Conservation (phyloP, 2,888 invertebrate species). For the Zaprionus obscuricornis region DNA sequence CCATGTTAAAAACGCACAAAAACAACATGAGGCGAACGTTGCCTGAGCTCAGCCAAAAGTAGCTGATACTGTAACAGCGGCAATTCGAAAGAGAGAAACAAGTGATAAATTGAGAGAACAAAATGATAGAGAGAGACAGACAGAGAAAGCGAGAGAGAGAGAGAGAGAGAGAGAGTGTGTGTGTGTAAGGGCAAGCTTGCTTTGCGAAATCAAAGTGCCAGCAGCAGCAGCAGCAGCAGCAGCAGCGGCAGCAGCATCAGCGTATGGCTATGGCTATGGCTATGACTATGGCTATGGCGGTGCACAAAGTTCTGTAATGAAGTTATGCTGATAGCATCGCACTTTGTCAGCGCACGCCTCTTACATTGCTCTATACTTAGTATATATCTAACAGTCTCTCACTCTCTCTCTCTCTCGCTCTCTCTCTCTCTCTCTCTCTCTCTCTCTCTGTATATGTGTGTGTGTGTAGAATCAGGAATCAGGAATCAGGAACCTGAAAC, state of each 20-base stretch:
- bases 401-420: too few relatives aligned
- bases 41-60: constrained; percentile 14
- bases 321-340: constrained; percentile 77
- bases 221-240: constrained; percentile 23
- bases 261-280: too few relatives aligned
- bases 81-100: background rate
- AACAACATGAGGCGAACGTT: constrained; percentile 41
- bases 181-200: too few relatives aligned
- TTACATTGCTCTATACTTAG: constrained; percentile 33
- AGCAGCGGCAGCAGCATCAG: too few relatives aligned
- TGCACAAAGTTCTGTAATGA: constrained; percentile 76
- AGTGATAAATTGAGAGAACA: background rate
- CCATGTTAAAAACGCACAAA: constrained; percentile 65
- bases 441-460: too few relatives aligned
- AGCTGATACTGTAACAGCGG: constrained; percentile 5
- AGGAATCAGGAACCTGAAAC: too few relatives aligned
- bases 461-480: too few relatives aligned
- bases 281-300: constrained; percentile 7
- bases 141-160: background rate
- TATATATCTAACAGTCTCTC: too few relatives aligned
- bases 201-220: constrained; percentile 46
- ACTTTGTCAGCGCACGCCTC: constrained; percentile 59
- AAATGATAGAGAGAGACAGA: background rate
- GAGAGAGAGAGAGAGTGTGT: too few relatives aligned
- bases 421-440: too few relatives aligned